These are phyloP conservation scores for Steinernema hermaphroditum DNA, from an alignment of 2,888 invertebrate species.

Conservation along the genomic window DNA sequence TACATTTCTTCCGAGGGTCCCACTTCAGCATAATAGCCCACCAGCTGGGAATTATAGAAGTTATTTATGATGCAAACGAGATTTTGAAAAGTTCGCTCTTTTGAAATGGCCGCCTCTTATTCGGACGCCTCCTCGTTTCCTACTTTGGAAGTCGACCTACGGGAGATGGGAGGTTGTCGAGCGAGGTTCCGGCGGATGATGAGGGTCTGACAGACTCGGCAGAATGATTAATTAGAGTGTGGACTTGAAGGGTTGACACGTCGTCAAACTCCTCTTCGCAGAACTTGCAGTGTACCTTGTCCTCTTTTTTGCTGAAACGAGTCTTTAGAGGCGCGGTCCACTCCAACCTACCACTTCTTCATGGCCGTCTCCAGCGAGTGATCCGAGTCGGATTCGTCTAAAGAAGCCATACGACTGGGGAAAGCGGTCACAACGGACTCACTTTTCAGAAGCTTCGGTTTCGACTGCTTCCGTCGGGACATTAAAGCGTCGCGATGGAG, in stretches of 20 bases:
- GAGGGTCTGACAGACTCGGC: not conserved
- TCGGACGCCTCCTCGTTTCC: no score
- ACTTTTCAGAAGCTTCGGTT: constrained; percentile 18
- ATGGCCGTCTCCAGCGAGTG: not conserved
- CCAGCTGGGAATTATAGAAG: no score
- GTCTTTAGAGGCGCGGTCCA: not conserved
- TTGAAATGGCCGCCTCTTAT: no score
- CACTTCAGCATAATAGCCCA: no score
- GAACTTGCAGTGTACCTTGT: constrained; percentile 7
- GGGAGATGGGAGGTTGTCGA: not conserved
- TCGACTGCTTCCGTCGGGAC: constrained; percentile 7
- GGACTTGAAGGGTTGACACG: constrained; percentile 3
- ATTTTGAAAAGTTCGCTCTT: no score
- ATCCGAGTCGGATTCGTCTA: not conserved
- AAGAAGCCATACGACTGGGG: not conserved
- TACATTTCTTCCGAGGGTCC: no score
- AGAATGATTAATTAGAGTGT: constrained; percentile 7
- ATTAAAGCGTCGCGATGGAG: not conserved
- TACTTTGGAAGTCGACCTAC: not conserved
- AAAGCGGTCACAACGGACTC: not conserved
- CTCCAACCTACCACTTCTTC: not conserved
- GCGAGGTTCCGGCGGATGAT: not conserved
- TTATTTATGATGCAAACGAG: no score
- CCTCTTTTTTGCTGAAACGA: not conserved
- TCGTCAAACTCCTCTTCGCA: not conserved